Conservation (phyloP, 2,888 invertebrate species). For the Eupithecia subfuscata region DNA sequence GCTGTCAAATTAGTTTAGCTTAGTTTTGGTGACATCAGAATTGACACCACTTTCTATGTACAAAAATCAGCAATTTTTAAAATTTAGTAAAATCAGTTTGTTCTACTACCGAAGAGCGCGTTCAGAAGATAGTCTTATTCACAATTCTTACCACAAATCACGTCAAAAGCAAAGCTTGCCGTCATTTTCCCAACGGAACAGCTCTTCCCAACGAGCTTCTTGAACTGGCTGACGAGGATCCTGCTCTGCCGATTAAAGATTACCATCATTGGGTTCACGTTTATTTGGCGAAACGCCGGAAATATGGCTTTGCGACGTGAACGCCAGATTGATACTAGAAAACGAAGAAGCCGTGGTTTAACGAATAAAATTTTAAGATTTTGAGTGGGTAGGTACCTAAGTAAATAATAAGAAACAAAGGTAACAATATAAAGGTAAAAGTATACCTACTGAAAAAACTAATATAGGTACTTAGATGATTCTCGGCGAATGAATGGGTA, state of each 20-base stretch:
- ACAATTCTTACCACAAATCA: not conserved
- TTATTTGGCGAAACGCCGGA: not conserved
- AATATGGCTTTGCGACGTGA: constrained; percentile 1
- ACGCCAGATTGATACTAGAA: not conserved
- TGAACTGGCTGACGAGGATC: not conserved
- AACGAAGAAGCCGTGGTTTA: not conserved
- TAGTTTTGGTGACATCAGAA: no score
- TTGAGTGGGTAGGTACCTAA: no score
- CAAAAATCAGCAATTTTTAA: no score
- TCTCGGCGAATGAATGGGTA: no score
- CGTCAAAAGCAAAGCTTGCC: not conserved
- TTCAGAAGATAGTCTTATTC: not conserved
- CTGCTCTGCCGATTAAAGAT: constrained; percentile 4
- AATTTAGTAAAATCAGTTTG: no score
- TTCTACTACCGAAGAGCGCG: no score
- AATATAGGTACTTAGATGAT: no score
- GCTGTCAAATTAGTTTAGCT: no score
- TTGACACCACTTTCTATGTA: no score
- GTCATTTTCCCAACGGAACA: not conserved
- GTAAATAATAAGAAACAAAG: no score
- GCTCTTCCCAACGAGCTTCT: not conserved
- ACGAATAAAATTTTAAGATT: not conserved
- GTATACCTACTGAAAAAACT: no score
- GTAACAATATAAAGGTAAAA: no score
- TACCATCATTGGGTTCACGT: not conserved